These are phyloP conservation scores for Andrena bucephala DNA, from an alignment of 2,888 invertebrate genomes.

Conservation along the genomic window DNA sequence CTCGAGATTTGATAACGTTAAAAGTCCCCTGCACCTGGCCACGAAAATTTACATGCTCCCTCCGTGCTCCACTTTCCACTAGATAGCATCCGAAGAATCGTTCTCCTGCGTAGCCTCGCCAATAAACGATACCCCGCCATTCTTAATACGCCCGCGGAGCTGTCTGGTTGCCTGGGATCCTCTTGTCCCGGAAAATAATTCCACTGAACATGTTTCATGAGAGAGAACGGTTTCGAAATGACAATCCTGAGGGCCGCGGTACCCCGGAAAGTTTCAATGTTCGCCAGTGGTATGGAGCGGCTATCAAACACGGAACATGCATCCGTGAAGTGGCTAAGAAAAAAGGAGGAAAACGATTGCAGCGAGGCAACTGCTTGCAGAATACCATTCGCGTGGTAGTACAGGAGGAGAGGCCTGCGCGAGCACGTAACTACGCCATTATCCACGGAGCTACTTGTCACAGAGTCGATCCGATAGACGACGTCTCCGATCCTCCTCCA, in stretches of 20 bases:
- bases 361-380: slow-evolving; percentile 1
- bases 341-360: slow-evolving; percentile 23
- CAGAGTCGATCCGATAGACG: slow-evolving; percentile 62
- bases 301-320: slow-evolving; percentile 19
- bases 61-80: neutral
- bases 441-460: slow-evolving; percentile 56
- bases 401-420: slow-evolving; percentile 9
- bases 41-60: neutral
- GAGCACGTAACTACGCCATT: slow-evolving; percentile 59
- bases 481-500: slow-evolving; percentile 51
- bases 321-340: slow-evolving; percentile 4
- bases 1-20: slow-evolving; percentile 1
- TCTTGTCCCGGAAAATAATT: neutral
- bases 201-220: neutral
- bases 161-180: neutral
- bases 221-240: slow-evolving; percentile 12
- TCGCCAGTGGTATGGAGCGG: slow-evolving; percentile 11
- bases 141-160: neutral
- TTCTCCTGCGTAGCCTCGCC: neutral
- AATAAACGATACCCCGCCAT: neutral
- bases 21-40: slow-evolving; percentile 7
- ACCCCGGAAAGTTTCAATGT: neutral
- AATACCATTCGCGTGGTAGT: neutral
- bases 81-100: neutral
- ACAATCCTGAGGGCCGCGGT: slow-evolving; percentile 12